Evolutionary conservation across 2,113 vertebrate genomes (phyloP).

Genomic region (Climacteris rufus): DNA sequence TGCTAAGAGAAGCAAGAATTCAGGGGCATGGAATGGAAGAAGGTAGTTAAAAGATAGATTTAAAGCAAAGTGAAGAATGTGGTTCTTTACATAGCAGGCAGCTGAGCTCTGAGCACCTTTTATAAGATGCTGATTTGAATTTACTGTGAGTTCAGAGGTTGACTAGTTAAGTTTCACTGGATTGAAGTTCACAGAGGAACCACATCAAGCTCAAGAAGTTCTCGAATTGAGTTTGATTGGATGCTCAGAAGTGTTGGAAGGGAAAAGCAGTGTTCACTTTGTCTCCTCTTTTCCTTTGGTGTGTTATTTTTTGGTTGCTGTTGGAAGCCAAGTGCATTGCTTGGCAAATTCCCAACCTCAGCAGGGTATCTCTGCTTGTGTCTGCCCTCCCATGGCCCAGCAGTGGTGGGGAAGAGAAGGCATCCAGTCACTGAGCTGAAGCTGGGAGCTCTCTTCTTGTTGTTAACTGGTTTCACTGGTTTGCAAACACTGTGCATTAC

Average conservation of each 20-base stretch:
- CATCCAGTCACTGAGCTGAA: neutral
- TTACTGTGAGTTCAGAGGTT: neutral
- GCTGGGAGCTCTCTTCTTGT: neutral
- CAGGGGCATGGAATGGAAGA: neutral
- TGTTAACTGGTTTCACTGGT: neutral
- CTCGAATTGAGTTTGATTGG: neutral
- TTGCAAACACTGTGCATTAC: neutral
- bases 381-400: accelerated
- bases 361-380: neutral
- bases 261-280: neutral
- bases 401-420: neutral
- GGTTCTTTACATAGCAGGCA: neutral
- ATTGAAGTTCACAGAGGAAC: neutral
- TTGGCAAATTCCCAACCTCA: neutral
- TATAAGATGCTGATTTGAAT: neutral
- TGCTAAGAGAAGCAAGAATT: neutral
- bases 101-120: neutral
- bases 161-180: neutral
- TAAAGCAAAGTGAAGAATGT: neutral
- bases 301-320: neutral
- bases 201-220: neutral
- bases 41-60: neutral
- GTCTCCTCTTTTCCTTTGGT: neutral
- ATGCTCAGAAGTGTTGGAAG: neutral
- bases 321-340: neutral